Conservation (phyloP, 2,113 vertebrate species). For the Cephalopholis sonnerati region DNA sequence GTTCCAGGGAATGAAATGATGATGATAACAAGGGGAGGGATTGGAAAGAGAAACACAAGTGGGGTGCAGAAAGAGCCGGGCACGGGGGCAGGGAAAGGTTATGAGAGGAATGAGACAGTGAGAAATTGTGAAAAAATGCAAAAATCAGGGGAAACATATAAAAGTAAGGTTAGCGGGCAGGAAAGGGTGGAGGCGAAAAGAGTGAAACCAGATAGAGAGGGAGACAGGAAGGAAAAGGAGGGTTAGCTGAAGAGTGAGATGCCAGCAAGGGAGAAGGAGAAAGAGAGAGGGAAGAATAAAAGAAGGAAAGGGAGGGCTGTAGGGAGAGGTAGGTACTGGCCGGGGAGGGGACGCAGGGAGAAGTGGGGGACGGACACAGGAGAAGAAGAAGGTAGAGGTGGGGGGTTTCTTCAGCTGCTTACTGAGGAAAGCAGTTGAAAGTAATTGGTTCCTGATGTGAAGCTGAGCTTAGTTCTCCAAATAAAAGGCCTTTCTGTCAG, state of each 20-base stretch:
- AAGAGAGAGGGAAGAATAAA: constrained; percentile 43
- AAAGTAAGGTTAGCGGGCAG: constrained; percentile 55
- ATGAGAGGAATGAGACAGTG: constrained; percentile 19
- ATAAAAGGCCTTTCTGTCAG: constrained; percentile 82
- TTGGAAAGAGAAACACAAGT: constrained; percentile 20
- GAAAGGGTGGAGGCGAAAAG: constrained; percentile 73
- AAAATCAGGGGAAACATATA: constrained; percentile 25
- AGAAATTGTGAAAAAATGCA: constrained; percentile 25
- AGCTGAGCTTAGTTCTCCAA: constrained; percentile 77
- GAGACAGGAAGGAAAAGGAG: constrained; percentile 80
- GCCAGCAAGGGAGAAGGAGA: constrained; percentile 28
- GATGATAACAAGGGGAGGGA: constrained; percentile 6
- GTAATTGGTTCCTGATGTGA: constrained; percentile 88
- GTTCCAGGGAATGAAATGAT: constrained; percentile 13
- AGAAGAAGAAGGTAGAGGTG: constrained; percentile 31
- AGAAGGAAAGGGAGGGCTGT: constrained; percentile 44
- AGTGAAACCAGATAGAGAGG: constrained; percentile 62
- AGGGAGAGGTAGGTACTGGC: constrained; percentile 18
- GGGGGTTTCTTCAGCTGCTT: constrained; percentile 52
- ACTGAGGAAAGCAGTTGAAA: constrained; percentile 56
- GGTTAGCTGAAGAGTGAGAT: constrained; percentile 52
- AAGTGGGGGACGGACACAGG: constrained; percentile 50
- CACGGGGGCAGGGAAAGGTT: constrained; percentile 10
- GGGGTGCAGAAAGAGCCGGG: constrained; percentile 11
- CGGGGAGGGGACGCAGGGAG: neutral